Conservation (phyloP, 2,113 vertebrate species). For the Salminus brasiliensis region DNA sequence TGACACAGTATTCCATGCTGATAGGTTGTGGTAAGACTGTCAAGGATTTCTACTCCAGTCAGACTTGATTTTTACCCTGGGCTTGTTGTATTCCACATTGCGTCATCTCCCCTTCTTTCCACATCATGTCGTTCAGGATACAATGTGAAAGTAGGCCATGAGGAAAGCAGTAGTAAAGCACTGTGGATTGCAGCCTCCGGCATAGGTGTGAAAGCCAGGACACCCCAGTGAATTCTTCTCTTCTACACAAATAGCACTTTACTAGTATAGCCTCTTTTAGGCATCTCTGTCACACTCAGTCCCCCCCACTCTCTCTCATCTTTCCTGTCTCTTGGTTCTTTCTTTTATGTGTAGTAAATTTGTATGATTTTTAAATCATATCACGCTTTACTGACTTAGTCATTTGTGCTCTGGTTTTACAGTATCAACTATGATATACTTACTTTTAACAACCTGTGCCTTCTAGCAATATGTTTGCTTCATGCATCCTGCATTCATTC, state of each 20-base stretch:
- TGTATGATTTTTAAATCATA: not conserved
- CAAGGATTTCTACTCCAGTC: not conserved
- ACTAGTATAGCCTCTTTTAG: not conserved
- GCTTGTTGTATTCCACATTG: not conserved
- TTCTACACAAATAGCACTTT: slow-evolving; percentile 11
- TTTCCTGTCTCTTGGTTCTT: not conserved
- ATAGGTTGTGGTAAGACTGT: not conserved
- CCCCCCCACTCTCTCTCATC: not conserved
- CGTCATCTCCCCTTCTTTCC: slow-evolving; percentile 2
- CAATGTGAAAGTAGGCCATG: slow-evolving; percentile 29
- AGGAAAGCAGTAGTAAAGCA: slow-evolving; percentile 26
- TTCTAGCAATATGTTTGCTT: too few relatives aligned
- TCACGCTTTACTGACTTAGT: too few relatives aligned
- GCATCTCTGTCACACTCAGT: slow-evolving; percentile 3
- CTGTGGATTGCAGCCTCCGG: slow-evolving; percentile 3
- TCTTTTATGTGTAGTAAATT: not conserved
- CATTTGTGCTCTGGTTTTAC: too few relatives aligned
- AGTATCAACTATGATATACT: too few relatives aligned
- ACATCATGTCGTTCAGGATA: slow-evolving; percentile 2
- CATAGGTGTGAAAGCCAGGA: slow-evolving; percentile 18
- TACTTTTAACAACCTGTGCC: too few relatives aligned
- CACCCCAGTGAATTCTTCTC: not conserved
- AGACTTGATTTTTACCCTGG: not conserved
- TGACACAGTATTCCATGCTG: not conserved
- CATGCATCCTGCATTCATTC: too few relatives aligned